Percentiles rank a stretch among this genome's conserved stretches.
Conservation (phyloP, 2,888 invertebrate genomes). For the Ichneumoninae sp. region DNA sequence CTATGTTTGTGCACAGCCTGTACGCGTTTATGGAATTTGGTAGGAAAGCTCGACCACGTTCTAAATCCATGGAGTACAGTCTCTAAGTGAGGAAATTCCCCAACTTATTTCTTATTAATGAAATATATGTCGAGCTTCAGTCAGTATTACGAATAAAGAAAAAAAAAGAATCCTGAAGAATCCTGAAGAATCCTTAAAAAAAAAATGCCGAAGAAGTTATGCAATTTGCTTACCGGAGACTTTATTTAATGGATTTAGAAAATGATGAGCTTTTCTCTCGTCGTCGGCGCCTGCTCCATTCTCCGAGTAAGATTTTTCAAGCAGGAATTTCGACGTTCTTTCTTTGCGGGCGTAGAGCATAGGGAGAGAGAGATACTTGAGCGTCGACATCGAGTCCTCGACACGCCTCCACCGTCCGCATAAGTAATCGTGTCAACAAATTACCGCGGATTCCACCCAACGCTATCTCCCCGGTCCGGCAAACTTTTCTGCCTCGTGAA, state of each 20-base stretch:
- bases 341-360: background rate
- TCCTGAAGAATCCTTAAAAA: too few species aligned
- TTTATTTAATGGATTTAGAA: background rate
- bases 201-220: too few species aligned
- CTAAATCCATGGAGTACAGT: too few species aligned
- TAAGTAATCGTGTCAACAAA: conserved; percentile 70
- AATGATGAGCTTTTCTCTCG: background rate
- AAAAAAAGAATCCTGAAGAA: too few species aligned
- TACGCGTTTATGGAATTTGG: too few species aligned
- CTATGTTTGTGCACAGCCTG: too few species aligned
- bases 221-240: too few species aligned
- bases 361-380: conserved; percentile 19
- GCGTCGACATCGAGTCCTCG: conserved; percentile 59
- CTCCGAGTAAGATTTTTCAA: background rate
- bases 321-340: background rate
- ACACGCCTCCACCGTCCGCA: conserved; percentile 59
- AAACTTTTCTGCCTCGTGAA: conserved; percentile 43
- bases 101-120: too few species aligned
- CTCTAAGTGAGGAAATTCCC: too few species aligned
- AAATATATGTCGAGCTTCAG: too few species aligned
- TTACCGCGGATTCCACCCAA: conserved; percentile 54
- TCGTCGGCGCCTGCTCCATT: background rate
- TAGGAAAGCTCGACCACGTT: too few species aligned
- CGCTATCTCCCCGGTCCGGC: conserved; percentile 60
- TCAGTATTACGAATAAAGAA: too few species aligned